A percentile compares a stretch with the other conserved stretches of the same genome.
These are phyloP conservation scores for Lepidurus arcticus DNA, from an alignment of 1,140 invertebrate species.

Conservation along the genomic window DNA sequence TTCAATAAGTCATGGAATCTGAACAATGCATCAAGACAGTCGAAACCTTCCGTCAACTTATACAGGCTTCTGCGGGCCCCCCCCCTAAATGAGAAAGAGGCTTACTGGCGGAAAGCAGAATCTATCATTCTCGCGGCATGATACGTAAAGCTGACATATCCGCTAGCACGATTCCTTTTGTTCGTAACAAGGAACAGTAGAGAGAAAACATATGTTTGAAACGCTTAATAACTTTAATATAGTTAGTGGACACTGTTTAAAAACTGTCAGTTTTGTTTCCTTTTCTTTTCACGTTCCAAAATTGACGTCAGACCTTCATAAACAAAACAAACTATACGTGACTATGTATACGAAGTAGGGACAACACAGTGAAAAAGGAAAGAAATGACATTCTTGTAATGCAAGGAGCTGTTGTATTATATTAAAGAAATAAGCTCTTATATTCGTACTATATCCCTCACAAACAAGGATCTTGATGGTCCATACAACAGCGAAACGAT, in stretches of 20 bases:
- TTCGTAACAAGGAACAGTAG: too few species aligned
- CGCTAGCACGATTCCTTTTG: too few species aligned
- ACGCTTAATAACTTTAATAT: background rate
- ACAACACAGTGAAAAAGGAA: too few species aligned
- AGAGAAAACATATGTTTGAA: background rate
- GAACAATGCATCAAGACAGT: too few species aligned
- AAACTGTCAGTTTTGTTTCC: background rate
- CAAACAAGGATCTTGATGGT: background rate
- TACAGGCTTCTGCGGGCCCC: background rate
- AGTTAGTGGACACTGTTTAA: background rate
- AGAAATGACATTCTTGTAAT: background rate
- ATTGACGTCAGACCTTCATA: too few species aligned
- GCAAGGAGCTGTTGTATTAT: background rate
- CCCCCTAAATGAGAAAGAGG: background rate
- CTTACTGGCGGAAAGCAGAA: background rate
- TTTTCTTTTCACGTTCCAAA: too few species aligned
- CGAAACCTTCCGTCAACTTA: background rate
- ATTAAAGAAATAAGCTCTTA: background rate
- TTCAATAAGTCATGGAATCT: too few species aligned
- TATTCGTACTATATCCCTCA: background rate
- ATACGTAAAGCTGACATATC: background rate
- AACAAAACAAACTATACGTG: too few species aligned
- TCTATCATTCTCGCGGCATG: background rate
- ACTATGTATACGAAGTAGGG: too few species aligned
- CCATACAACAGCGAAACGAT: background rate